Base-by-base conservation (phyloP, 2,113 vertebrate species). In the Nansenia antarctica region DNA sequence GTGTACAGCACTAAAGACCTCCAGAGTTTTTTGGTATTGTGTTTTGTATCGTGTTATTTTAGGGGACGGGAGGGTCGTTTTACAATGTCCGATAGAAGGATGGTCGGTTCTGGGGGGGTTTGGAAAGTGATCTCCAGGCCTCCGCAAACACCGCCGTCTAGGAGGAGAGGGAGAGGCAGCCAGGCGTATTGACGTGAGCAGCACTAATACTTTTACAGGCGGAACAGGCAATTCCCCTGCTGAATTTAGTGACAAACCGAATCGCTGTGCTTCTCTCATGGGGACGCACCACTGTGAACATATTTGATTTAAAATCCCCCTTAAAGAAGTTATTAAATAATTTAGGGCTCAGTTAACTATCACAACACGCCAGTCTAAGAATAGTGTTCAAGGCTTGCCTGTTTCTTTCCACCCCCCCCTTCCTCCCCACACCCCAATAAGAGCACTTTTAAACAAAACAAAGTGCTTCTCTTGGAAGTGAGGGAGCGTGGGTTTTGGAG, bases 41-140 rank as follows among this genome's bases (percentile, higher is more conserved):
- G n/a, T n/a, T 87, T 73, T 89, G 81, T 82, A 3, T 65, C 1
- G 64, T 73, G 72, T 83, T 89, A 90, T 90, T 90, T 85, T 80
- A 67, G 81, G 60, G 69, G 47, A 83, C 81, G 85, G n/a, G 82
- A 87, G 82, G 79, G 76, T 79, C 86, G 85, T 87, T n/a, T 87
- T 88, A 87, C 87, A 83, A 89, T 87, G 87, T 84, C 85, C 86
- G 83, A 73, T 80, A 82, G 82, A 74, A 65, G 84, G 88, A 84
- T 90, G 87, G 88, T 89, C 85, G 81, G 81, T 85, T 80, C 83
- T 86, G 85, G 86, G 85, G 84, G 85, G 86, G 85, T 82, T 85
- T 77, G 82, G 79, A 86, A 90, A 90, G 80, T 76, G 86, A 90
- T 91, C 86, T 65, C 76, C 65, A 58, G 79, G 75, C 80, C 74